Base-by-base conservation (phyloP, 2,797 vertebrate genomes). In the Adrianichthys oophorus region DNA sequence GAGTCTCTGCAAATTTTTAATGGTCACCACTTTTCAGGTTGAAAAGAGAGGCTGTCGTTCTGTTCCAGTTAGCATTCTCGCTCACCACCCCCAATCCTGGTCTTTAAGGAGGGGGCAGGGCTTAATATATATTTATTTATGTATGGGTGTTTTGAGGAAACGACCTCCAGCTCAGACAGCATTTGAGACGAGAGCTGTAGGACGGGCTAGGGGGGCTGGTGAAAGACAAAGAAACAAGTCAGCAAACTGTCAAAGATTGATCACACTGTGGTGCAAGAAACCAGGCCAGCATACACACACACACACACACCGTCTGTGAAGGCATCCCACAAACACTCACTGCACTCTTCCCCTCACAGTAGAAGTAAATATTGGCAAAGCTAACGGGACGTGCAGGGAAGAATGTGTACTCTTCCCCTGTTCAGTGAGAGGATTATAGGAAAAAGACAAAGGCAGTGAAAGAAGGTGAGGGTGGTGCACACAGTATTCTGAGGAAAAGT, bases 321-420 rank as follows among this genome's bases (percentile, higher is more conserved):
- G 32, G 32, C 32, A 32, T 32, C 32, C 32, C 32, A 32, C 32
- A 32, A 32, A 32, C 32, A 32, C 32, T 12, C 32, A 32, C 61
- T 56, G 47, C 46, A 24, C 55, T 51, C 56, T 45, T 70, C 53
- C 69, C 45, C 66, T 57, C 71, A 54, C 52, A 59, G 76, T 60
- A 62, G 78, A 72, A 74, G 83, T 85, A 82, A 85, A 89, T 88
- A 86, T 84, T 89, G 86, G 83, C 62, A 5, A 19, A 62, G 52
- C 59, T 46, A 62, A 76, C 54, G 16, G 51, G 55, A 65, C 65
- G 49, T 56, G 56, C 45, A 47, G 48, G 47, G 57, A 65, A 71
- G 75, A 81, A 76, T 83, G 72, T 77, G 52, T 47, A 23, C 50
- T 59, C 43, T 32, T 19, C 47, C 18, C 62, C 55, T 62, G 17